Evolutionary conservation across 2,797 vertebrate species (phyloP), one percentile per base, ranked within the genome.

Genomic region (Anguilla marmorata): DNA sequence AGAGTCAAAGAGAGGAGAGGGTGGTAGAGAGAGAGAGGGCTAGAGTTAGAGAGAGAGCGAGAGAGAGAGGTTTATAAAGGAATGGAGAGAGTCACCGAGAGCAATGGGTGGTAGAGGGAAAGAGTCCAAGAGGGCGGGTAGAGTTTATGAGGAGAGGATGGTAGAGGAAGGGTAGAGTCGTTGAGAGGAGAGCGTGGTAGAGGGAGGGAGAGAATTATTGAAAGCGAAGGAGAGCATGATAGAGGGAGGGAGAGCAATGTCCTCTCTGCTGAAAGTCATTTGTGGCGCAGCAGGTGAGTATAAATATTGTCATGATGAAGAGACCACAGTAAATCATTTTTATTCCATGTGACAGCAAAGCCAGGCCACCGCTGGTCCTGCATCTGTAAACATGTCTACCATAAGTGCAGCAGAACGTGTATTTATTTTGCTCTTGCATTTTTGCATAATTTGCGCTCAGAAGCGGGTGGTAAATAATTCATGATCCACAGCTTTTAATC

Each of bases 221-320:
- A 66, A 27, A 66, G 19, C 19, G 16, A 27, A 27, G n/a, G 63
- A 12, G 9, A 33, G 5, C 21, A 3, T 16, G 33, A 0, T 3
- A 41, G 33, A 76, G 72, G 72, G 72, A 76, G 72, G 72, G 72
- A 19, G 72, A 76, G 72, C 21, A 76, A 41, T 76, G 33, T 76
- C 72, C 72, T 76, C 11, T 76, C 72, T 16, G 2, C 14, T 76
- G 30, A 76, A 76, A 76, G 72, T 76, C 72, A 41, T 76, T 76
- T 33, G 37, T 19, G 72, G 72, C 72, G 6, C 33, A 76, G 72
- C 72, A 76, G 72, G 72, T 76, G 33, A 41, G 14, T 14, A 30
- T 76, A 76, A 76, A 76, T 12, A 41, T 37, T 76, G 72, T 76
- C 33, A 8, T 37, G 72, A 76, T 76, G 72, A 76, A 76, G 72